phyloP scores from a whole-genome alignment of 1,140 invertebrate species.

The Zaprionus lachaisei region DNA sequence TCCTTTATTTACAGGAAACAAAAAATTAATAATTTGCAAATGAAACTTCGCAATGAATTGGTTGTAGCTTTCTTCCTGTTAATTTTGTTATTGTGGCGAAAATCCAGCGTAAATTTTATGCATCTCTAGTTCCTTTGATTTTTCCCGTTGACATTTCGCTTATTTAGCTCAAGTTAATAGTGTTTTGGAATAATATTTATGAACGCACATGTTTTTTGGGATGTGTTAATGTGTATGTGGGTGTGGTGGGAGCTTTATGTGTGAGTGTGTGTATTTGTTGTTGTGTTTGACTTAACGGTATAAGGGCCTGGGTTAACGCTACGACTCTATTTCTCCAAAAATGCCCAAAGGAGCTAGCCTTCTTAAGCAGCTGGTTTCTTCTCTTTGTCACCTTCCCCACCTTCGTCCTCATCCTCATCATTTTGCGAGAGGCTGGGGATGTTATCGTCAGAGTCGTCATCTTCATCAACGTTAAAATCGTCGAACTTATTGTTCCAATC shows the following conservation, averaged over 20 bases:
- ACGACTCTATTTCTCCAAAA: conserved; percentile 67
- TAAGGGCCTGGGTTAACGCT: conserved; percentile 65
- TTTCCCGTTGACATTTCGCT: conserved; percentile 52
- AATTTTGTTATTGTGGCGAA: conserved; percentile 50
- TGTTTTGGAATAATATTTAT: conserved; percentile 66
- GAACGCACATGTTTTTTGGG: conserved; percentile 49
- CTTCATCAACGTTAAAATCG: conserved; percentile 76
- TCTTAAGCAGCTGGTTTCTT: conserved; percentile 64
- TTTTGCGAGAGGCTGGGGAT: conserved; percentile 80
- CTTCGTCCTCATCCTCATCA: conserved; percentile 76
- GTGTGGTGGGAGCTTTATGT: conserved; percentile 23
- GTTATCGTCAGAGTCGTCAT: conserved; percentile 78
- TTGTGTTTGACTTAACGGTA: conserved; percentile 70
- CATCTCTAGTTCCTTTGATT: conserved; percentile 58
- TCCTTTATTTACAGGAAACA: conserved; percentile 84
- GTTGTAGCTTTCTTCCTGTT: conserved; percentile 70
- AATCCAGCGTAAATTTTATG: conserved; percentile 67
- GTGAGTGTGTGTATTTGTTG: conserved; percentile 33
- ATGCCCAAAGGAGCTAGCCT: conserved; percentile 40
- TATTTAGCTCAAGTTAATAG: conserved; percentile 60
- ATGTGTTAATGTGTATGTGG: conserved; percentile 42
- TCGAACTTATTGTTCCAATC: conserved; percentile 80
- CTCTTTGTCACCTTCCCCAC: conserved; percentile 66
- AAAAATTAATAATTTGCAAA: conserved; percentile 79
- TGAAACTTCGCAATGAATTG: conserved; percentile 72